These are phyloP conservation scores for Clarias pachynema DNA, from an alignment of 2,797 vertebrate genomes.

Conservation along the genomic window DNA sequence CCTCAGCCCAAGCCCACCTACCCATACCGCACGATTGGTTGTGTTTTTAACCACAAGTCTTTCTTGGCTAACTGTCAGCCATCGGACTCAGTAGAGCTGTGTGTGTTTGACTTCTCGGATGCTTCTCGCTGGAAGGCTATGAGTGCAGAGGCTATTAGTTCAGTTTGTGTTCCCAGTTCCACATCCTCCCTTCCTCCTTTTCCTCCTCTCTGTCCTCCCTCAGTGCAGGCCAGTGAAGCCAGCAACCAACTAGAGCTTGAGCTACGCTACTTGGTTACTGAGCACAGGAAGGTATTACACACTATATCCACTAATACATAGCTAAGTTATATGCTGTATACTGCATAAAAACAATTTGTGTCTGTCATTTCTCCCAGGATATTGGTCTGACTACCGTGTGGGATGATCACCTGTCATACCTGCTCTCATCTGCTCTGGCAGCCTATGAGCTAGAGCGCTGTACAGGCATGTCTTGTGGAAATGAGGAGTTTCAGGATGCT, in stretches of 20 bases:
- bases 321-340: no score
- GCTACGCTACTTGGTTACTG: constrained; percentile 84
- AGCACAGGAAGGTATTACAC: constrained; percentile 91
- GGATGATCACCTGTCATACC: constrained; percentile 95
- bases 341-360: background rate
- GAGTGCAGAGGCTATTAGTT: constrained; percentile 92
- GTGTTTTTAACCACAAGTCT: constrained; percentile 90
- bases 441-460: constrained; percentile 93
- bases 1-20: constrained; percentile 84
- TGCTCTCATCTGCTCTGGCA: constrained; percentile 89
- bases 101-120: constrained; percentile 86
- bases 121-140: constrained; percentile 95
- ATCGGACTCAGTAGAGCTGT: constrained; percentile 88
- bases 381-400: constrained; percentile 87
- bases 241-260: constrained; percentile 94
- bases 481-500: constrained; percentile 96
- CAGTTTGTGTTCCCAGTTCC: constrained; percentile 85
- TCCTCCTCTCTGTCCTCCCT: constrained; percentile 84
- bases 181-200: constrained; percentile 81
- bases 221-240: constrained; percentile 78
- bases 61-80: constrained; percentile 94
- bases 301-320: background rate
- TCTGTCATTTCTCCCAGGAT: constrained; percentile 74
- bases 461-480: constrained; percentile 87
- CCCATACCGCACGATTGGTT: constrained; percentile 90